phyloP scores from a whole-genome alignment of 2,888 invertebrate genomes.

The Rhodophaea formosa region DNA sequence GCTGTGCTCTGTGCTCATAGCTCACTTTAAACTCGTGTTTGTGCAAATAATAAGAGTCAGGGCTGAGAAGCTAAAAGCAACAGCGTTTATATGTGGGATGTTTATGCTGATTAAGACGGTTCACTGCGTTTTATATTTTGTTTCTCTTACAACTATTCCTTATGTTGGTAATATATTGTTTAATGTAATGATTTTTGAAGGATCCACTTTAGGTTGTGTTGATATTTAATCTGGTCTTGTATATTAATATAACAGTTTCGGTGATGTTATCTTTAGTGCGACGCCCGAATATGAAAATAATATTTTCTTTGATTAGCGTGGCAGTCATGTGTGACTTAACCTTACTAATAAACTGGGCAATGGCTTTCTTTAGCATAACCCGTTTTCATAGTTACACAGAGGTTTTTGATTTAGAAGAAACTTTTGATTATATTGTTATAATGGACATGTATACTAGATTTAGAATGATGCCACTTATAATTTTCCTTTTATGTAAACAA shows the following conservation, averaged over 20 bases:
- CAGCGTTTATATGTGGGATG: background rate
- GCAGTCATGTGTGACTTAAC: slow-evolving; percentile 4
- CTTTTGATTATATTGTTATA: too few relatives aligned
- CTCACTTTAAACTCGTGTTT: slow-evolving; percentile 3
- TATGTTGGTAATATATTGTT: too few relatives aligned
- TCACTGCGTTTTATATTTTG: background rate
- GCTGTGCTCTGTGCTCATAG: background rate
- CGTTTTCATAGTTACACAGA: background rate
- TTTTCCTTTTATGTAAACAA: background rate
- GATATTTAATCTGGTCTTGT: background rate
- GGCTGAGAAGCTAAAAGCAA: background rate
- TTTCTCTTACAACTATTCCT: background rate
- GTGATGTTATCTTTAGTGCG: background rate
- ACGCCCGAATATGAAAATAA: background rate
- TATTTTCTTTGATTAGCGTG: background rate
- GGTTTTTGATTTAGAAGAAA: background rate
- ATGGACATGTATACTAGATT: background rate
- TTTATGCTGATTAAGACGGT: background rate
- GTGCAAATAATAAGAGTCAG: background rate
- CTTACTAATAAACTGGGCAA: background rate
- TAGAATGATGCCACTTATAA: background rate
- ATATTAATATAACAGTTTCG: slow-evolving; percentile 1
- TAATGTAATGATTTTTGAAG: background rate
- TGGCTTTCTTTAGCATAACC: background rate
- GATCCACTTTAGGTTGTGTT: background rate